Base-by-base conservation (phyloP, 2,888 invertebrate genomes). In the Baronia brevicornis region DNA sequence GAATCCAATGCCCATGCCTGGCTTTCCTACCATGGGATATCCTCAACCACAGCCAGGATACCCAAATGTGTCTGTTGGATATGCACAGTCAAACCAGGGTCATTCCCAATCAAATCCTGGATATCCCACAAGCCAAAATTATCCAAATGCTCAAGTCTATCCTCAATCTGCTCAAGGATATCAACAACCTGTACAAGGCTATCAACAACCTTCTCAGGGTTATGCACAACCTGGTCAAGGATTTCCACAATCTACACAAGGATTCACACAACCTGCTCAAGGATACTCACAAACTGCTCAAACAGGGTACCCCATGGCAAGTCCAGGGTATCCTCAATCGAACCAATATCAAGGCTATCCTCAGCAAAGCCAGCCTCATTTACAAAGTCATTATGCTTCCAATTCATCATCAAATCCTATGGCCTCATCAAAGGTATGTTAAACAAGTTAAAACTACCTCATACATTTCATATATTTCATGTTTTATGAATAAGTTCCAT, bases 1-100 rank as follows among this genome's bases (percentile, higher is more conserved):
- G 12, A 84, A 80, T 46, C 80, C 84, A 6, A 60, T 71, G 71
- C 84, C 84, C 22, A 79, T 78, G 73, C 73, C 70, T 1, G 84
- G 84, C 10, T 55, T 79, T 28, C 75, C 78, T 5, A 70, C 74
- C 5, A 65, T 66, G 54, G 82, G 82, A 3, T 80, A 78, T 48
- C 79, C 80, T 5, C 54, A 58, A 11, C 64, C 71, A 8, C 78
- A 66, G 39, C 63, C 68, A 15, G 70, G 78, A 24, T 70, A 74
- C 25, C 60, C 66, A 12, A 51, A 45, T 36, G 49, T 54, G 33
- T 53, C 63, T 5, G 41, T 61, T 24, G 72, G 73, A 30, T 78
- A 79, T 50, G 75, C 79, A 26, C 66, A 73, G 43, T 64, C 57
- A 44, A 56, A 65, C 43, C 66, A 72, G 34, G 47, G 46, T 8